These are phyloP conservation scores for Salvelinus sp. DNA, from an alignment of 2,113 vertebrate species.

Conservation along the genomic window DNA sequence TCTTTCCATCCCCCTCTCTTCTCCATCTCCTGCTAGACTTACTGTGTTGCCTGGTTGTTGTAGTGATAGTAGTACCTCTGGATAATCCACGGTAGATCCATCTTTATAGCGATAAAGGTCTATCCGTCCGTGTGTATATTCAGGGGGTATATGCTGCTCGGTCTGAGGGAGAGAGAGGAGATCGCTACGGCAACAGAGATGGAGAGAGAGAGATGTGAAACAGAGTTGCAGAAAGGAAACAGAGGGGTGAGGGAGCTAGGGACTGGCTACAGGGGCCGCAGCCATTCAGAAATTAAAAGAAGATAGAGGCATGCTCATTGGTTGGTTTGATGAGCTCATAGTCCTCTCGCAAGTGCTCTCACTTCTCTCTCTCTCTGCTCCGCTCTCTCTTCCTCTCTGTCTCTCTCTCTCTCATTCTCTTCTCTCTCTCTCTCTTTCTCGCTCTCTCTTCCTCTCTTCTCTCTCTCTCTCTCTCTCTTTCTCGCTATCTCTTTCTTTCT, in stretches of 20 bases:
- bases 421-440: too few species aligned
- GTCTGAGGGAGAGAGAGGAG: conserved; percentile 7
- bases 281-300: background rate
- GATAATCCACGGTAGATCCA: background rate
- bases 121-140: background rate
- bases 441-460: background rate
- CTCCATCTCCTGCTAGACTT: background rate
- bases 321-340: background rate
- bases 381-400: too few species aligned
- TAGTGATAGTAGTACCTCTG: background rate
- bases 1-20: too few species aligned
- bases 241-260: background rate
- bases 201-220: too few species aligned
- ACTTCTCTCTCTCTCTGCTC: too few species aligned
- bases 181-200: background rate
- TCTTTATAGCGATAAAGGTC: background rate
- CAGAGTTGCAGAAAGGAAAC: background rate
- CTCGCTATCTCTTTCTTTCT: too few species aligned
- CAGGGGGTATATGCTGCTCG: background rate
- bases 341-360: background rate
- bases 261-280: background rate
- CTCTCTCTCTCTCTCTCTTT: too few species aligned
- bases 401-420: too few species aligned
- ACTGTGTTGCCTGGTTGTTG: background rate
- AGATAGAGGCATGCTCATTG: background rate